Conservation (phyloP, 2,113 vertebrate genomes). For the human (Homo sapiens) region DNA sequence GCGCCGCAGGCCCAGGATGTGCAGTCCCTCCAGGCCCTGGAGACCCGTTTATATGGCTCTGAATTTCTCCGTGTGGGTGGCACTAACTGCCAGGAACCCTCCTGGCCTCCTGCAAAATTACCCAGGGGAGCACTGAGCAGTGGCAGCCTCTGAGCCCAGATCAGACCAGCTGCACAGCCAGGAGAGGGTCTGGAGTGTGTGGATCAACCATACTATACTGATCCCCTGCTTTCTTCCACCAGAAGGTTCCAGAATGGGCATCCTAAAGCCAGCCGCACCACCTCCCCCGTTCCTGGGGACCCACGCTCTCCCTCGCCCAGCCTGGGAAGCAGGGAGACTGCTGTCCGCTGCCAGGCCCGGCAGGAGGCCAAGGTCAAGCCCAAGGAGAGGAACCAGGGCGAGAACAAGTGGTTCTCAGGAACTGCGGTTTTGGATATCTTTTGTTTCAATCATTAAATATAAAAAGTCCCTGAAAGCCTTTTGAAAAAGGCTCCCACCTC, state of each 20-base stretch:
- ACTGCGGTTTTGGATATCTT: slow-evolving; percentile 68
- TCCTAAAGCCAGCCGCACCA: rapidly evolving
- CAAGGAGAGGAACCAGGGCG: slow-evolving; percentile 91
- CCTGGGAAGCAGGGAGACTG: slow-evolving; percentile 83
- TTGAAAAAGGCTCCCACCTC: neutral
- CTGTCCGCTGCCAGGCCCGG: slow-evolving; percentile 89
- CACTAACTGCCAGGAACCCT: rapidly evolving
- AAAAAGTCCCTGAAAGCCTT: rapidly evolving
- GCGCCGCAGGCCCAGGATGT: rapidly evolving
- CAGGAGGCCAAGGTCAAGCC: slow-evolving; percentile 92
- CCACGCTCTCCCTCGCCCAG: rapidly evolving
- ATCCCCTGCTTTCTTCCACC: neutral
- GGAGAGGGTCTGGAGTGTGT: neutral
- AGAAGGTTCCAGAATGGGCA: neutral
- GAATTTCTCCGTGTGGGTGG: neutral
- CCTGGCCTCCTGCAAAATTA: neutral
- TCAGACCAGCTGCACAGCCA: rapidly evolving
- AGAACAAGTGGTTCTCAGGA: slow-evolving; percentile 95
- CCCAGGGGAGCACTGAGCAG: rapidly evolving
- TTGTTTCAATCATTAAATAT: neutral
- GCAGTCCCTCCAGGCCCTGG: neutral
- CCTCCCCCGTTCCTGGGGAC: neutral
- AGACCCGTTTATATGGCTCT: neutral
- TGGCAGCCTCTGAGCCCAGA: neutral
- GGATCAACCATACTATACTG: rapidly evolving